A percentile compares a stretch with the other conserved stretches of the same genome.
Evolutionary conservation across 2,888 invertebrate species (phyloP).

Genomic region (Calameuta filiformis): DNA sequence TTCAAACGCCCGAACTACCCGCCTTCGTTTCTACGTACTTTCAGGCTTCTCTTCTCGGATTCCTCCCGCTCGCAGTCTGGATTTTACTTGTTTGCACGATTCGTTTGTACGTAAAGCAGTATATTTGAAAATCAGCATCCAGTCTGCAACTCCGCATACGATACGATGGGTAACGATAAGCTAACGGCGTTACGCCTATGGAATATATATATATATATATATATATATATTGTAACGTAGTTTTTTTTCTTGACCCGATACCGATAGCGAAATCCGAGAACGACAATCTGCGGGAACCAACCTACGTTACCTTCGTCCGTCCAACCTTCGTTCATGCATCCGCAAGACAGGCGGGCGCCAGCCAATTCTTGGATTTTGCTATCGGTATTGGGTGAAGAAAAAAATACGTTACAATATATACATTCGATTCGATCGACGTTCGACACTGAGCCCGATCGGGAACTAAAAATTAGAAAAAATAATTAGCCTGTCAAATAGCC

Average conservation of each 20-base stretch:
- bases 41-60: constrained; percentile 24
- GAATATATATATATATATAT: neutral
- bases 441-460: neutral
- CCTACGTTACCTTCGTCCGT: no score
- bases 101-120: constrained; percentile 36
- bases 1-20: constrained; percentile 24
- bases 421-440: neutral
- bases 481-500: neutral
- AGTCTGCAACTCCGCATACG: neutral
- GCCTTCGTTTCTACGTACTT: constrained; percentile 1
- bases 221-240: no score
- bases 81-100: constrained; percentile 35
- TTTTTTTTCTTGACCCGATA: no score
- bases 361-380: no score
- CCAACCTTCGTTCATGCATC: no score
- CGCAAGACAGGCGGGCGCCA: no score
- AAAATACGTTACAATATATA: neutral
- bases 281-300: no score
- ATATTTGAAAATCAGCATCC: constrained; percentile 46
- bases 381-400: no score
- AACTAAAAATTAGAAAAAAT: neutral
- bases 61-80: constrained; percentile 27
- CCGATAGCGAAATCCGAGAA: no score
- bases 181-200: neutral
- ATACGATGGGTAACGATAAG: neutral